Evolutionary conservation across 2,797 vertebrate genomes (phyloP).

Genomic region (Lacerta agilis): DNA sequence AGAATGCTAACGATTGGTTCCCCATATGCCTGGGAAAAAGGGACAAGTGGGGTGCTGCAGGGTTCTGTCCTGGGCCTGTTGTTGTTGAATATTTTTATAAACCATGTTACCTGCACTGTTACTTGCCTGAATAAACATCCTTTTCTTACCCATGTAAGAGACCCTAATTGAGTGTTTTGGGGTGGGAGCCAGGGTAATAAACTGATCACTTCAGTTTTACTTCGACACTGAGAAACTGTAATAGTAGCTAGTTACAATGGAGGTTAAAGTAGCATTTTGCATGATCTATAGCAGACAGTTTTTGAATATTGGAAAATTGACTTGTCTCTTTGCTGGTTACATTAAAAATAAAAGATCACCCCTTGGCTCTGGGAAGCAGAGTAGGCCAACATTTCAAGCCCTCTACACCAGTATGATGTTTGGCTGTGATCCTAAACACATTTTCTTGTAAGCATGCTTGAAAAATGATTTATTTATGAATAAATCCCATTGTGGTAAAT

Average conservation of each 20-base stretch:
- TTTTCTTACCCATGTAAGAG: too few species aligned
- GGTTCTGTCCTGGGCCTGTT: too few species aligned
- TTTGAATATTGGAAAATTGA: neutral
- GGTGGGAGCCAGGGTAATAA: too few species aligned
- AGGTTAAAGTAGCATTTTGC: neutral
- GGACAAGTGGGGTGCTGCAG: too few species aligned
- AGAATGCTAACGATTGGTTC: too few species aligned
- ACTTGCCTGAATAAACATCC: too few species aligned
- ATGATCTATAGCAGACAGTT: neutral
- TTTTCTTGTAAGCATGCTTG: conserved; percentile 20
- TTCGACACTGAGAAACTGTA: neutral
- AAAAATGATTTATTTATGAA: conserved; percentile 25
- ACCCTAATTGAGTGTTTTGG: too few species aligned
- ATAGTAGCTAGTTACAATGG: neutral
- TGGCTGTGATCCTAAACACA: conserved; percentile 17
- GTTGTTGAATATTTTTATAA: too few species aligned
- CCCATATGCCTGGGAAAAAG: too few species aligned
- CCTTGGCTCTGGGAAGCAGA: neutral
- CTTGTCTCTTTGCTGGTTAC: neutral
- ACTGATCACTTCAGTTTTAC: neutral
- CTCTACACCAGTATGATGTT: neutral
- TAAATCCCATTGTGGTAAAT: conserved; percentile 16
- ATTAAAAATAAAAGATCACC: neutral
- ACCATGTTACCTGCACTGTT: too few species aligned
- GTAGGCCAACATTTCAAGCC: neutral